Percentiles rank a stretch among this genome's conserved stretches.
Evolutionary conservation across 2,113 vertebrate species (phyloP).

Genomic region (Oncorhynchus keta): DNA sequence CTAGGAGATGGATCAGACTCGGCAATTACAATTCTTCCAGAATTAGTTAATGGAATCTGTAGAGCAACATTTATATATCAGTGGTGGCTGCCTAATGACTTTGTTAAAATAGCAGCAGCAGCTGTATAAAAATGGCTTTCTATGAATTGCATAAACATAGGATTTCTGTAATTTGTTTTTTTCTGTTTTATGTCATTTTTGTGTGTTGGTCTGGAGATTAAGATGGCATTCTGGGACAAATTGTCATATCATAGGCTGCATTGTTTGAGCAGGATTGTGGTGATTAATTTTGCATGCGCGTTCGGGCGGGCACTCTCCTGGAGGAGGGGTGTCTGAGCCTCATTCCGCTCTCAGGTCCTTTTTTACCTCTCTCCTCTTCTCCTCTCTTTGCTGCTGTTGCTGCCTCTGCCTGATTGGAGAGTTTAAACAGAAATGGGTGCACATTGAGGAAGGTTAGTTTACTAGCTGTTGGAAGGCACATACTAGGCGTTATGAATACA

Average conservation of each 20-base stretch:
- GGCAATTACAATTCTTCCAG: conserved; percentile 77
- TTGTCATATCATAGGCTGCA: conserved; percentile 73
- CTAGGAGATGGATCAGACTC: conserved; percentile 72
- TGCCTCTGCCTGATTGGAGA: not conserved
- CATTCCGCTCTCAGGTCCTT: conserved; percentile 36
- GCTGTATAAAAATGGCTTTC: conserved; percentile 57
- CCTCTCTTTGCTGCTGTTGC: not conserved
- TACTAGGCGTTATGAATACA: too few species aligned
- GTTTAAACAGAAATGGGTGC: conserved; percentile 22
- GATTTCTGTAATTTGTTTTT: conserved; percentile 64
- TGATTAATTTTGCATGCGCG: conserved; percentile 75
- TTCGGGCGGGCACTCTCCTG: conserved; percentile 52
- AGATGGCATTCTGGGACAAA: conserved; percentile 74
- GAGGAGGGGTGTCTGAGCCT: conserved; percentile 48
- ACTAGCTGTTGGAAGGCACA: not conserved
- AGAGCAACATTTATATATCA: conserved; percentile 72
- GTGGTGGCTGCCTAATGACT: conserved; percentile 76
- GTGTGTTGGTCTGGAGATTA: conserved; percentile 75
- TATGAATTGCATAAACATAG: conserved; percentile 70
- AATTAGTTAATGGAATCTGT: conserved; percentile 79
- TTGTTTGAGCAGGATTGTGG: conserved; percentile 74
- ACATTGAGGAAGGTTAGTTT: not conserved
- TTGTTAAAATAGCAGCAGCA: conserved; percentile 65
- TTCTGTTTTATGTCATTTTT: conserved; percentile 59
- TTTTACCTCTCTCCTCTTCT: conserved; percentile 16